Evolutionary conservation across 30 jellyfish, hydroid and myxozoan genomes (phyloP).

Genomic region (Haliclystus octoradiatus): DNA sequence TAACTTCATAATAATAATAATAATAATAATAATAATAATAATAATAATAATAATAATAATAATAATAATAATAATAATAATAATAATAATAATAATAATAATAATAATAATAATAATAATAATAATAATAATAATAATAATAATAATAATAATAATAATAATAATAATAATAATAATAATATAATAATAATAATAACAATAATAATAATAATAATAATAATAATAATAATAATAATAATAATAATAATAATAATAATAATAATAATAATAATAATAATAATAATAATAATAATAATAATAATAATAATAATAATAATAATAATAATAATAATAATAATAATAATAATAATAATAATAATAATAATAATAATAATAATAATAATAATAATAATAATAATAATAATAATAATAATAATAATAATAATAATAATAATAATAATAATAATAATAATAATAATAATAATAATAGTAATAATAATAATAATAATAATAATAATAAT

Average conservation of each 20-base stretch:
- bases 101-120: neutral
- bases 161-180: neutral
- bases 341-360: neutral
- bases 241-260: neutral
- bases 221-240: neutral
- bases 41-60: neutral
- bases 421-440: neutral
- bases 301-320: neutral
- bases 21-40: neutral
- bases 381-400: neutral
- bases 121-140: neutral
- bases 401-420: neutral
- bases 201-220: neutral
- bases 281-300: neutral
- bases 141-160: neutral
- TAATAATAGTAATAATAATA: conserved; percentile 1
- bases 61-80: neutral
- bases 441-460: neutral
- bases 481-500: neutral
- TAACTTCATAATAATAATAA: too few relatives aligned
- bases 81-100: neutral
- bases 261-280: neutral
- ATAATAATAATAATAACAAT: neutral
- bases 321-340: neutral
- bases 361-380: neutral